Base-by-base conservation (phyloP, 2,113 vertebrate genomes). In the Eretmochelys imbricata region DNA sequence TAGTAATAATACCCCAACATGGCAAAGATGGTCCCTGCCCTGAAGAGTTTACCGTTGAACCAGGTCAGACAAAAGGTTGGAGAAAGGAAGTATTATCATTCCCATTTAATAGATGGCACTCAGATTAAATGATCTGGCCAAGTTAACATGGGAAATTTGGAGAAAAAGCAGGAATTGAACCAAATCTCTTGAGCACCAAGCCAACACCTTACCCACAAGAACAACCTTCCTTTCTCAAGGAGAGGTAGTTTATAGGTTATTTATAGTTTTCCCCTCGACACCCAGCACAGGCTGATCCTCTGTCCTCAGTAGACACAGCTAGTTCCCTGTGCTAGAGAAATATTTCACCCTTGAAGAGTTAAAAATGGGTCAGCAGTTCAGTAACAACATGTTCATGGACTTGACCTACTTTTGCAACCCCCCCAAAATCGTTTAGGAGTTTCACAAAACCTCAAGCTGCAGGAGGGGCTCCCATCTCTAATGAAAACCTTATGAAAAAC, bases 401-500 rank as follows among this genome's bases (percentile, higher is more conserved):
- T 4, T 35, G 55, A n/a, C 0, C 42, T 6, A 4, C 29, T 11
- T 92, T 50, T 88, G 79, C 46, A 88, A 54, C 48, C n/a, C 0
- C 0, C 2, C 62, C 31, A 38, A 0, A 59, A 79, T 19, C 27
- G 27, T 88, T 94, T 6, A 13, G 17, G 78, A 93, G 85, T 93
- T 95, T 49, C 87, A 81, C 22, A 81, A 97, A 96, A 83, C 89
- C 93, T 93, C 96, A 83, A 65, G 38, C 42, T 29, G 38, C 42
- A 46, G 57, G 90, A 65, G 62, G 90, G 62, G 3, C 51, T 59
- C 4, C 0, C 91, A 85, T 57, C 75, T 55, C 75, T 96, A 93
- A 96, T 97, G 93, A 87, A 92, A 97, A 93, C 91, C 96, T 57
- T 84, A 91, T 88, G 96, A 72, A 96, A 83, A 27, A 35, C 72